phyloP scores from a whole-genome alignment of 2,888 invertebrate species.

The Teinopalpus imperialis region DNA sequence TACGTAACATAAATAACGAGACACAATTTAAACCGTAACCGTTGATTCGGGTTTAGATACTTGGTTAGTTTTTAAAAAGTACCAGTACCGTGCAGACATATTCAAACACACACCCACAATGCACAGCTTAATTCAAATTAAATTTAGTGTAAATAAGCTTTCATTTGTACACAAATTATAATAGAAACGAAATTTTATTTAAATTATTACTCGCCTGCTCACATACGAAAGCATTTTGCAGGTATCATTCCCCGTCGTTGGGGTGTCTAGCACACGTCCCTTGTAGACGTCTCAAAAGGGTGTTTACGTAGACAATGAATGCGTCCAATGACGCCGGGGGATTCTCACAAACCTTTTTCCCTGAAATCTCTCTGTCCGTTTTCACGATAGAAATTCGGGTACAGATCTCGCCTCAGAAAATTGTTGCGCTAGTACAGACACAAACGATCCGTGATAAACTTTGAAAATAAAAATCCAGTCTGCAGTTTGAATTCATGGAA shows the following conservation, averaged over 20 bases:
- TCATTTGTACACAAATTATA: too few relatives aligned
- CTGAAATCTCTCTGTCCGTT: constrained; percentile 55
- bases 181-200: constrained; percentile 6
- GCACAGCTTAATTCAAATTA: too few relatives aligned
- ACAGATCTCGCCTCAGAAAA: constrained; percentile 28
- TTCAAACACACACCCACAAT: too few relatives aligned
- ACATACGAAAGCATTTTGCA: constrained; percentile 32
- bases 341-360: constrained; percentile 47
- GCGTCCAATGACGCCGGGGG: constrained; percentile 53
- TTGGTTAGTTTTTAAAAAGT: too few relatives aligned
- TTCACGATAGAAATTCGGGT: constrained; percentile 41
- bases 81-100: too few relatives aligned
- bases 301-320: constrained; percentile 59
- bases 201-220: constrained; percentile 8
- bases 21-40: too few relatives aligned
- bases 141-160: too few relatives aligned
- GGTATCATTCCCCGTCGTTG: constrained; percentile 40
- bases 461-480: constrained; percentile 7
- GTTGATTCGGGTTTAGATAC: too few relatives aligned
- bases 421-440: constrained; percentile 27
- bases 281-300: constrained; percentile 69
- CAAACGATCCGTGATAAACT: constrained; percentile 16
- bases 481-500: neutral
- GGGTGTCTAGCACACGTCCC: constrained; percentile 44
- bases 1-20: too few relatives aligned